Base-by-base conservation (phyloP, 1,140 invertebrate genomes). In the Mactra quadrangularis region DNA sequence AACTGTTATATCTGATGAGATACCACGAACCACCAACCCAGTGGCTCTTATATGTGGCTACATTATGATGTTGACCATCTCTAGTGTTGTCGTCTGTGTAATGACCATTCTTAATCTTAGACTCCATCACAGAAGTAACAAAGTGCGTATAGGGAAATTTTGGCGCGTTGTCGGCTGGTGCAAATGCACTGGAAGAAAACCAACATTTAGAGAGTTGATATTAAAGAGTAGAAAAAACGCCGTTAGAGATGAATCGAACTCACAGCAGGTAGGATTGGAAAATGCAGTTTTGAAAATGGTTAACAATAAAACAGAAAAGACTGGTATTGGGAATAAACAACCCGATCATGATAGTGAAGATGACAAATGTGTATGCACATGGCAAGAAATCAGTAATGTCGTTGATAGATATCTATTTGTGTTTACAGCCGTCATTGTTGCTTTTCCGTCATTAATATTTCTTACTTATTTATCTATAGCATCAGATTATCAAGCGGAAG, bases 41-140 rank as follows among this genome's bases (percentile, higher is more conserved):
- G 47, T 86, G 15, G 81, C 78, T 38, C 50, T 85, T 33, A 92
- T 95, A 35, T 93, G 94, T 93, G 90, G 85, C 59, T 84, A 77
- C 35, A 41, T 86, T n/a, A 57, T 45, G 29, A n/a, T 78, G 3
- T 79, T 71, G n/a, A 47, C 75, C 17, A 7, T 71, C n/a, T 53
- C 55, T 19, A 68, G 72, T 45, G 70, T 33, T 3, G 19, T 76
- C 25, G 71, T 55, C 22, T 62, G 41, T 29, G 17, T 82, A 29
- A 7, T 82, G n/a, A 66, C 72, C 25, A 33, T 68, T 66, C 15
- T 83, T 25, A 55, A 68, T 41, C 47, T 81, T 25, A 27, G 4
- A 17, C 25, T 68, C 1, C n/a, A 38, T 17, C 25, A 27, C 62
- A 47, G 22, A 7, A 31, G 29, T 15, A 3, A 29, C 27, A 64